These are phyloP conservation scores for Coptodon bakossiorum DNA, from an alignment of 2,113 vertebrate species.

Conservation along the genomic window DNA sequence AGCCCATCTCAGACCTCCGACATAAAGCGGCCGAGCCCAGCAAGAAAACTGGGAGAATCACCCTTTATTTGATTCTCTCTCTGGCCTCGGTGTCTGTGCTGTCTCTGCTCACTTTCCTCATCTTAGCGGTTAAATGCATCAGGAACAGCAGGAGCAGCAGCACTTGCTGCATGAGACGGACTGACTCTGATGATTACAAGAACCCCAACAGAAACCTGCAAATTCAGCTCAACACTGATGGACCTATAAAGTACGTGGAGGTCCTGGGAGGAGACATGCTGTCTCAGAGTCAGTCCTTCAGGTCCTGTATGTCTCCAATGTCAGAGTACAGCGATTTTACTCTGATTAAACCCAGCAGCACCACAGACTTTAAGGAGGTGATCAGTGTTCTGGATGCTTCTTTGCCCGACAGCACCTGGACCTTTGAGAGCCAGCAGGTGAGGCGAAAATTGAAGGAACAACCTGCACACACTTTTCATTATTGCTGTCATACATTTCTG, in stretches of 20 bases:
- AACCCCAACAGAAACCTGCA: slow-evolving; percentile 62
- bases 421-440: background rate
- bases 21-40: slow-evolving; percentile 29
- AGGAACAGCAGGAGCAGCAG: slow-evolving; percentile 37
- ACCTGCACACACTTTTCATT: background rate
- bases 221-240: slow-evolving; percentile 71
- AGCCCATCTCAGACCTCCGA: slow-evolving; percentile 62
- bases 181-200: slow-evolving; percentile 42
- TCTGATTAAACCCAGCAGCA: slow-evolving; percentile 73
- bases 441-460: background rate
- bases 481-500: background rate
- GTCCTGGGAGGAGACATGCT: slow-evolving; percentile 74
- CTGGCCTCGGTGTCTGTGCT: slow-evolving; percentile 66
- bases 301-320: slow-evolving; percentile 76
- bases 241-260: slow-evolving; percentile 77
- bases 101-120: slow-evolving; percentile 41
- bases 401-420: background rate
- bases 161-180: slow-evolving; percentile 65
- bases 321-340: slow-evolving; percentile 82
- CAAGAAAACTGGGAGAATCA: slow-evolving; percentile 62
- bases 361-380: slow-evolving; percentile 56
- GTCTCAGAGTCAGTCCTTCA: slow-evolving; percentile 71
- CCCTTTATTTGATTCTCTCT: slow-evolving; percentile 43
- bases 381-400: slow-evolving; percentile 52
- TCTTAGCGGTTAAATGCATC: slow-evolving; percentile 31